Conservation (phyloP, 2,888 invertebrate species). For the Linnaemya tessellans region DNA sequence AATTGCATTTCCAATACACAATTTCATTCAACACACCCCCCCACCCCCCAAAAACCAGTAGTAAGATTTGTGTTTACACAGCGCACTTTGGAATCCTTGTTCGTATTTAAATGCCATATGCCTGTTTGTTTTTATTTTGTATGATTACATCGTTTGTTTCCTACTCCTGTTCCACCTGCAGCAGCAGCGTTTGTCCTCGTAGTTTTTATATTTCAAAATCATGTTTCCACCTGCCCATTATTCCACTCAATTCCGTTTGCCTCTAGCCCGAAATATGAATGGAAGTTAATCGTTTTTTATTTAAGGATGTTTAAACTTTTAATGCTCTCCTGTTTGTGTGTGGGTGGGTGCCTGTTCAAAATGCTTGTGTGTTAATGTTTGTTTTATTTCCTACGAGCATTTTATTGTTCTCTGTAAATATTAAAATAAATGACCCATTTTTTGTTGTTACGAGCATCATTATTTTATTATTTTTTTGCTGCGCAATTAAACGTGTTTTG, state of each 20-base stretch:
- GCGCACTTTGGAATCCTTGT: not conserved
- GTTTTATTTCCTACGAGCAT: not conserved
- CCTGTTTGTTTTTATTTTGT: not conserved
- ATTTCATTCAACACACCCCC: not conserved
- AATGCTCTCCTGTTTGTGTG: not conserved
- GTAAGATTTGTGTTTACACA: not conserved
- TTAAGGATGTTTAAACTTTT: not conserved
- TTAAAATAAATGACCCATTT: slow-evolving; percentile 26
- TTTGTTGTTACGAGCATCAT: slow-evolving; percentile 11
- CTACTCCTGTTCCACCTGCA: not conserved
- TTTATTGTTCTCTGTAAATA: slow-evolving; percentile 41
- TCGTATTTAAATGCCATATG: not conserved
- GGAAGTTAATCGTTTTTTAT: not conserved
- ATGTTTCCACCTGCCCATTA: not conserved
- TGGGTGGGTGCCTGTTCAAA: not conserved
- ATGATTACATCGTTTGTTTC: not conserved
- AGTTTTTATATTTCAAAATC: slow-evolving; percentile 35
- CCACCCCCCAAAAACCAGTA: not conserved
- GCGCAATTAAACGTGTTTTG: not conserved
- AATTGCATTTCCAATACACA: not conserved
- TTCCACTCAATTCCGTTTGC: slow-evolving; percentile 17
- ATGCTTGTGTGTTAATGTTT: not conserved
- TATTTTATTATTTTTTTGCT: no score
- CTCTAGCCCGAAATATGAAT: not conserved
- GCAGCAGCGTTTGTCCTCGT: not conserved